Conservation (phyloP, 2,888 invertebrate species). For the Melolontha melolontha region DNA sequence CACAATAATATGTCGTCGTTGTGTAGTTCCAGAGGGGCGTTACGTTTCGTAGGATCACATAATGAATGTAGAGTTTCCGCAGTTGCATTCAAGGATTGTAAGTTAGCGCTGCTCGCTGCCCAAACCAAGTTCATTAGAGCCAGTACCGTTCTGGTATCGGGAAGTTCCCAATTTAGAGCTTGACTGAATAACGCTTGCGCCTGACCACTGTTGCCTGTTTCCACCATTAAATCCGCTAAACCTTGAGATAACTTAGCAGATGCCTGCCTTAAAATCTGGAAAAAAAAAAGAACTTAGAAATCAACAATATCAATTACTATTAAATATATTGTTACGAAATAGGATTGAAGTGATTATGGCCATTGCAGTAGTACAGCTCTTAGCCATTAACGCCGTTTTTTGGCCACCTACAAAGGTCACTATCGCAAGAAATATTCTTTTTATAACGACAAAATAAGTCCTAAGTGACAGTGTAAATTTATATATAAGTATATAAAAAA, state of each 20-base stretch:
- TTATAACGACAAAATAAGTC: too few species aligned
- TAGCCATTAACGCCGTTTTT: not conserved
- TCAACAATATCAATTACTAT: not conserved
- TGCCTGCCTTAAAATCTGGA: conserved; percentile 76
- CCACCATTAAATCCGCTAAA: conserved; percentile 74
- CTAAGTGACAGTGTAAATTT: too few species aligned
- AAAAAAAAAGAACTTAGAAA: conserved; percentile 28
- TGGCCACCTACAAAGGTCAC: too few species aligned
- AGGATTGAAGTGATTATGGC: too few species aligned
- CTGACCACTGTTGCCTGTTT: conserved; percentile 59
- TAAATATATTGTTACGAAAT: too few species aligned
- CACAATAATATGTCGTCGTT: conserved; percentile 68
- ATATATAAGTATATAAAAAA: too few species aligned
- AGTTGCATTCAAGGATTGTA: conserved; percentile 71
- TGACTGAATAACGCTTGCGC: conserved; percentile 69
- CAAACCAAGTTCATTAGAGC: conserved; percentile 83
- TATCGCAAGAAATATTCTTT: too few species aligned
- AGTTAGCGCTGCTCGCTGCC: conserved; percentile 80
- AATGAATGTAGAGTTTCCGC: conserved; percentile 74
- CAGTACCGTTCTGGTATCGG: conserved; percentile 79
- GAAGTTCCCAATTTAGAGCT: conserved; percentile 76
- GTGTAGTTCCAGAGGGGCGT: conserved; percentile 69
- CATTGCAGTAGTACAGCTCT: not conserved
- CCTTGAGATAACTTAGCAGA: conserved; percentile 86
- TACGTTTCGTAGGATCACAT: conserved; percentile 72